Conservation (phyloP, 2,888 invertebrate species). For the Syritta pipiens region DNA sequence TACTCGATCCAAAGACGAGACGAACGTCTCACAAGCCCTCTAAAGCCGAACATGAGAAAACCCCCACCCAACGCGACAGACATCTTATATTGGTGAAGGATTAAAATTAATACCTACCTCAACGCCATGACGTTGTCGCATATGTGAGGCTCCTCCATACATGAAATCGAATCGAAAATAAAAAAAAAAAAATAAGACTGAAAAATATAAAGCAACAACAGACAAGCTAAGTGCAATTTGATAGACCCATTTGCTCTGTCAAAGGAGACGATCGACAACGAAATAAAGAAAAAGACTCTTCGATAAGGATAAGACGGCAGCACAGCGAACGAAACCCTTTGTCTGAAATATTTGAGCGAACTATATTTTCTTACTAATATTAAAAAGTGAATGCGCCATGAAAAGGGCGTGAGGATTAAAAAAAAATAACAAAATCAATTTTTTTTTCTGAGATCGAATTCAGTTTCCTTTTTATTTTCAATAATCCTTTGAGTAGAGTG, state of each 20-base stretch:
- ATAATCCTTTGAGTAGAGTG: slow-evolving; percentile 67
- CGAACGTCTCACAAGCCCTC: slow-evolving; percentile 12
- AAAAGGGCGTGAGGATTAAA: slow-evolving; percentile 68
- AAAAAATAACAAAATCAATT: slow-evolving; percentile 25
- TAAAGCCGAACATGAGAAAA: slow-evolving; percentile 27
- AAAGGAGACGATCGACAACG: slow-evolving; percentile 62
- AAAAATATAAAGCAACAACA: slow-evolving; percentile 5
- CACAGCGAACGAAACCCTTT: slow-evolving; percentile 62
- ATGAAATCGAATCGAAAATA: background rate
- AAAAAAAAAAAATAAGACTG: slow-evolving; percentile 11
- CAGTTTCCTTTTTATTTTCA: slow-evolving; percentile 54
- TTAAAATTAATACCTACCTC: slow-evolving; percentile 68
- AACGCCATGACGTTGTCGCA: slow-evolving; percentile 50
- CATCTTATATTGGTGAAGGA: slow-evolving; percentile 64
- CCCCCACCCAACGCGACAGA: slow-evolving; percentile 56
- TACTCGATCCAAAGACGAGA: slow-evolving; percentile 29
- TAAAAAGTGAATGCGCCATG: slow-evolving; percentile 29
- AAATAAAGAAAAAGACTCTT: slow-evolving; percentile 50
- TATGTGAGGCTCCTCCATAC: slow-evolving; percentile 10
- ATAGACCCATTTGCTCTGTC: slow-evolving; percentile 63
- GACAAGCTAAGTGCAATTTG: slow-evolving; percentile 62
- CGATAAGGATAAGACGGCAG: slow-evolving; percentile 67
- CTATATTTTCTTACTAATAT: slow-evolving; percentile 21
- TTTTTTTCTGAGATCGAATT: slow-evolving; percentile 52
- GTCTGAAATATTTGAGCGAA: slow-evolving; percentile 49